Evolutionary conservation across 1,140 invertebrate genomes (phyloP).

Genomic region (Ctenoplectra terminalis): DNA sequence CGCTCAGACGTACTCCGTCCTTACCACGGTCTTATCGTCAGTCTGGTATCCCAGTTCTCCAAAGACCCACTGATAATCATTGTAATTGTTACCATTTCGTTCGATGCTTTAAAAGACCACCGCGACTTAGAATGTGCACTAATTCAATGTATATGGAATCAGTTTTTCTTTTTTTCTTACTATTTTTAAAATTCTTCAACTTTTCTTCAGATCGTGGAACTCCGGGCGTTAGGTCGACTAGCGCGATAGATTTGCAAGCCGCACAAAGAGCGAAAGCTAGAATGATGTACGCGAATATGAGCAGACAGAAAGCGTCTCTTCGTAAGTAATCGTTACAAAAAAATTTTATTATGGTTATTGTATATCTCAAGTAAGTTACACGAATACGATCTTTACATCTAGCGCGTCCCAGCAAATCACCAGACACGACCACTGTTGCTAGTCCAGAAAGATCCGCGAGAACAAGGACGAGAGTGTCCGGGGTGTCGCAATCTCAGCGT

Average conservation of each 20-base stretch:
- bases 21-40: slow-evolving; percentile 85
- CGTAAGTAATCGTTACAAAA: slow-evolving; percentile 85
- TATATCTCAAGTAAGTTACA: not conserved
- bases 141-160: not conserved
- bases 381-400: slow-evolving; percentile 4
- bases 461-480: slow-evolving; percentile 85
- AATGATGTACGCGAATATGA: slow-evolving; percentile 90
- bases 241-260: slow-evolving; percentile 95
- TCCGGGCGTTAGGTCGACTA: slow-evolving; percentile 90
- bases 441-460: slow-evolving; percentile 87
- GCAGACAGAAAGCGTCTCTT: slow-evolving; percentile 89
- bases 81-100: slow-evolving; percentile 75
- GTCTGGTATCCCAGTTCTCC: slow-evolving; percentile 85
- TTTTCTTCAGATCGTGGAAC: slow-evolving; percentile 76
- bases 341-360: not conserved
- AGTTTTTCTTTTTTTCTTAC: not conserved
- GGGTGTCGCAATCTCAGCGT: slow-evolving; percentile 96
- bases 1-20: slow-evolving; percentile 84
- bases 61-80: slow-evolving; percentile 81
- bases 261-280: slow-evolving; percentile 92
- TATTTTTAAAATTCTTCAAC: not conserved
- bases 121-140: slow-evolving; percentile 40
- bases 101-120: slow-evolving; percentile 30
- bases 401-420: slow-evolving; percentile 87
- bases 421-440: slow-evolving; percentile 78